These are phyloP conservation scores for Archaeoteleia sp. DNA, from an alignment of 2,888 invertebrate species.

Conservation along the genomic window DNA sequence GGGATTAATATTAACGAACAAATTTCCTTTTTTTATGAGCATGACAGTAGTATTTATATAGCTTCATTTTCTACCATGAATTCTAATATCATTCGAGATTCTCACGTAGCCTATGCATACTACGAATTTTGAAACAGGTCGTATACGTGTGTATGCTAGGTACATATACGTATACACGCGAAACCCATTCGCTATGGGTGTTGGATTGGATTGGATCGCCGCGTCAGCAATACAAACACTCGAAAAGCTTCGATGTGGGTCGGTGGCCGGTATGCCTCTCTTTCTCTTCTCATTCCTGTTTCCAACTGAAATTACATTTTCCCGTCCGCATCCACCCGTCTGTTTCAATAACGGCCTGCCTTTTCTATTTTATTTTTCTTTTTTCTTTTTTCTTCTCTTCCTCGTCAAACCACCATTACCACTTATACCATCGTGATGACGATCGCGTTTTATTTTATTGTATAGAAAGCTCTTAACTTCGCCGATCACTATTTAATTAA, in stretches of 20 bases:
- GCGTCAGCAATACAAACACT: slow-evolving; percentile 75
- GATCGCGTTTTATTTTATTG: slow-evolving; percentile 46
- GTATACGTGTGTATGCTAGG: slow-evolving; percentile 2
- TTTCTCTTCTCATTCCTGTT: slow-evolving; percentile 65
- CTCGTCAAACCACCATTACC: slow-evolving; percentile 39
- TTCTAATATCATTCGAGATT: slow-evolving; percentile 44
- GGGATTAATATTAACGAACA: no score
- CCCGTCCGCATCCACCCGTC: slow-evolving; percentile 51
- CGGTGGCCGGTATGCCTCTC: slow-evolving; percentile 57
- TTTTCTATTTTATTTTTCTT: slow-evolving; percentile 44
- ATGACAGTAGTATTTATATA: no score
- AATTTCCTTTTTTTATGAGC: no score
- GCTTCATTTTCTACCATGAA: no score
- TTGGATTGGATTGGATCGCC: slow-evolving; percentile 74
- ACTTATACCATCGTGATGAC: slow-evolving; percentile 33
- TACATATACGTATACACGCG: slow-evolving; percentile 6
- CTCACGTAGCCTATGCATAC: slow-evolving; percentile 12
- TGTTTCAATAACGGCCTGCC: slow-evolving; percentile 53
- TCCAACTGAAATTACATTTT: slow-evolving; percentile 72
- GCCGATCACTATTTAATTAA: slow-evolving; percentile 8
- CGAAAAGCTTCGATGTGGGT: slow-evolving; percentile 72
- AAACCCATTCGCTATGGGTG: slow-evolving; percentile 58
- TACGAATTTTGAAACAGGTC: slow-evolving; percentile 12
- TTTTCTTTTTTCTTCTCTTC: slow-evolving; percentile 42
- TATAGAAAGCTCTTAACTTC: slow-evolving; percentile 22